Percentiles rank a stretch among this genome's conserved stretches.
Evolutionary conservation across 2,113 vertebrate species (phyloP).

Genomic region (Thryonomys swinderianus): DNA sequence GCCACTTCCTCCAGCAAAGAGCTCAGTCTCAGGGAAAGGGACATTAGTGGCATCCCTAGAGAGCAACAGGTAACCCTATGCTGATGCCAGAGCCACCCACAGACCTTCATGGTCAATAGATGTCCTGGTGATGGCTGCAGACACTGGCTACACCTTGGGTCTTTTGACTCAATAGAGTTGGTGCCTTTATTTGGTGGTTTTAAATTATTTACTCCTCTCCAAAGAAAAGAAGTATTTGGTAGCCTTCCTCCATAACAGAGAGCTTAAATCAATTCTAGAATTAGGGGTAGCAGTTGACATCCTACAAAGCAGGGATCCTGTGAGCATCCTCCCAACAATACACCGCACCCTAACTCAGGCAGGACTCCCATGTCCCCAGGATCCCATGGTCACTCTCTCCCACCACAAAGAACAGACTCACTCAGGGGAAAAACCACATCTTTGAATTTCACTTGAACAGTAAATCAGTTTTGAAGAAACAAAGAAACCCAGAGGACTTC

Average conservation of each 20-base stretch:
- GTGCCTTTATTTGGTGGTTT: slow-evolving; percentile 7
- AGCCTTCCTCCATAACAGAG: neutral
- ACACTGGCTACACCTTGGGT: neutral
- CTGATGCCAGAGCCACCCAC: neutral
- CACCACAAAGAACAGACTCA: neutral
- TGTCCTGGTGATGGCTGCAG: neutral
- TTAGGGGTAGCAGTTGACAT: too few species aligned
- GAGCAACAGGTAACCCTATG: neutral
- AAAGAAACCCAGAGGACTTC: neutral
- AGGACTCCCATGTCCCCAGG: neutral
- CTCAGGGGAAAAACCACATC: neutral
- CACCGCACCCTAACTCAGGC: neutral
- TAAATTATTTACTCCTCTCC: slow-evolving; percentile 33
- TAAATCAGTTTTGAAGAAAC: neutral
- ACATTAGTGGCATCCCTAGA: neutral
- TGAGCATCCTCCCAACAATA: neutral
- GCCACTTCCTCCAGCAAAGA: slow-evolving; percentile 6
- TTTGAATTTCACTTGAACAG: neutral
- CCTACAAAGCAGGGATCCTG: neutral
- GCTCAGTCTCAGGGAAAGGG: neutral
- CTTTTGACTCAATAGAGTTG: neutral
- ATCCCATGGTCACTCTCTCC: neutral
- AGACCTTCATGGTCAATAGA: neutral
- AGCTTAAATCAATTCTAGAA: neutral
- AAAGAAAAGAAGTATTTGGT: neutral